These are phyloP conservation scores for Octopus bimaculoides DNA, from an alignment of 1,140 invertebrate genomes.

Conservation along the genomic window DNA sequence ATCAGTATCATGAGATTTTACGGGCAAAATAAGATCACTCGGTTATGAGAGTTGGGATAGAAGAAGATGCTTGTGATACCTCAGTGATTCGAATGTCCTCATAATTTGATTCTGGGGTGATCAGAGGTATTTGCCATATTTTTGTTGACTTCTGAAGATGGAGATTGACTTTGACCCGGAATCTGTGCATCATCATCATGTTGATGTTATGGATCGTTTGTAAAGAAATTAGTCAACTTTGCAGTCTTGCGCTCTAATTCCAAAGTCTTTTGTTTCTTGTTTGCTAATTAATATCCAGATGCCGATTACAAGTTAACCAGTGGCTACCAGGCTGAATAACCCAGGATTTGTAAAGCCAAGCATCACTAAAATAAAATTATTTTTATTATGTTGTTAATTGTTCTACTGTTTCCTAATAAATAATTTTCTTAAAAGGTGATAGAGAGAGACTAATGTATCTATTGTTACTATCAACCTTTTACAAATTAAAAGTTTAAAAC, in stretches of 20 bases:
- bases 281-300: too few species aligned
- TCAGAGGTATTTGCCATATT: background rate
- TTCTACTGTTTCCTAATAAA: too few species aligned
- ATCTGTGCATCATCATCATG: slow-evolving; percentile 7
- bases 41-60: background rate
- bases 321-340: too few species aligned
- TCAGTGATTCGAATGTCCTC: background rate
- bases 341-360: too few species aligned
- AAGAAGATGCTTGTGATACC: background rate
- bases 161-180: slow-evolving; percentile 8
- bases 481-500: too few species aligned
- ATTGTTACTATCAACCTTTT: too few species aligned
- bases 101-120: slow-evolving; percentile 4
- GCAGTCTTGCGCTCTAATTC: slow-evolving; percentile 9
- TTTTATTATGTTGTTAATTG: too few species aligned
- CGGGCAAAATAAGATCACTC: background rate
- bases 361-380: too few species aligned
- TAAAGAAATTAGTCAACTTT: slow-evolving; percentile 7
- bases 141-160: background rate
- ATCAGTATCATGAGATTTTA: background rate
- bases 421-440: too few species aligned
- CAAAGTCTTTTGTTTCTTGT: too few species aligned
- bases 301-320: too few species aligned
- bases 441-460: too few species aligned
- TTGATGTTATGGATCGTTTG: background rate